Evolutionary conservation across 2,797 vertebrate genomes (phyloP).

Genomic region (Thamnophis elegans): DNA sequence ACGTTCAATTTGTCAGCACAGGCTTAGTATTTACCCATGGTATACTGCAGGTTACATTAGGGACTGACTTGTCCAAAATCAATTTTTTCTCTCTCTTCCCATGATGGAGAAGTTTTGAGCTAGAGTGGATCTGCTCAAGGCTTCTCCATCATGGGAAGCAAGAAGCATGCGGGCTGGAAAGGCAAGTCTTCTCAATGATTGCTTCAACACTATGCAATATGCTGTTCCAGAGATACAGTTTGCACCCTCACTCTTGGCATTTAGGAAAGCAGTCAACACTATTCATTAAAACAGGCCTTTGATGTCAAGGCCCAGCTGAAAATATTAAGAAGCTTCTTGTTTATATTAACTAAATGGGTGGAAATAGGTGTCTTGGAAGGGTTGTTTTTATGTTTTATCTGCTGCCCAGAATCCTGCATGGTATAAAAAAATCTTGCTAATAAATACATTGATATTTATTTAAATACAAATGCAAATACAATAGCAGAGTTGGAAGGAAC

Average conservation of each 20-base stretch:
- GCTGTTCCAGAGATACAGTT: not conserved
- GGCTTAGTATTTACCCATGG: too few relatives aligned
- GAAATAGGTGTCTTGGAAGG: not conserved
- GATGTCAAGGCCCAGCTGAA: not conserved
- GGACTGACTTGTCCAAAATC: not conserved
- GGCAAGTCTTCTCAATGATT: not conserved
- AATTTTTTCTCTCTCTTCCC: not conserved
- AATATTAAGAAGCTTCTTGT: not conserved
- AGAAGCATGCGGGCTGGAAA: not conserved
- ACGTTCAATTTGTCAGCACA: too few relatives aligned
- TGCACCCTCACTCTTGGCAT: not conserved
- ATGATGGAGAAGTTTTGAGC: not conserved
- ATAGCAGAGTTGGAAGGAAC: too few relatives aligned
- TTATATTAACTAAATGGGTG: not conserved
- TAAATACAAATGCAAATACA: too few relatives aligned
- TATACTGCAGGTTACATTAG: not conserved
- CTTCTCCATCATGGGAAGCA: not conserved
- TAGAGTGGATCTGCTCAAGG: not conserved
- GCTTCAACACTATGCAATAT: not conserved
- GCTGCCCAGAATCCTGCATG: not conserved
- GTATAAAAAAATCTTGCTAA: not conserved
- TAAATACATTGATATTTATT: not conserved
- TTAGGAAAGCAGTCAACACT: not conserved
- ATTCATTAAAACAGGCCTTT: not conserved
- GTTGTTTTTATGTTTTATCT: not conserved